These are phyloP conservation scores for Melinaea marsaeus DNA, from an alignment of 2,888 invertebrate genomes.

Conservation along the genomic window DNA sequence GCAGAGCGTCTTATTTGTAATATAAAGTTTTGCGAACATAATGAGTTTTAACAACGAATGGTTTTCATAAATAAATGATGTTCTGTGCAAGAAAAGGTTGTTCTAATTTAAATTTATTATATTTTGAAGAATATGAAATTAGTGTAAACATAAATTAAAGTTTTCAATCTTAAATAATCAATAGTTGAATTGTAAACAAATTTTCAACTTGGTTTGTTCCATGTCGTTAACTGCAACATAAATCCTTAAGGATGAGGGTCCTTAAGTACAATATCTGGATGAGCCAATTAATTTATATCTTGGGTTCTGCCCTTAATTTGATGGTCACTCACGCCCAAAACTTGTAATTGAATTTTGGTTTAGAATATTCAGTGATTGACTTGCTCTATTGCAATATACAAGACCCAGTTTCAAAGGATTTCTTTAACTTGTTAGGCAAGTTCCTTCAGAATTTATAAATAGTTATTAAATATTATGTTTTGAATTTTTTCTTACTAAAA, in stretches of 20 bases:
- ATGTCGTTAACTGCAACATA: slow-evolving; percentile 50
- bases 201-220: slow-evolving; percentile 36
- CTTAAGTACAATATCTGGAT: slow-evolving; percentile 65
- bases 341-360: slow-evolving; percentile 63
- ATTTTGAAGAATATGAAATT: too few relatives aligned
- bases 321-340: slow-evolving; percentile 70
- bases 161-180: neutral
- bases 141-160: neutral
- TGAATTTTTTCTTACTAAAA: too few relatives aligned
- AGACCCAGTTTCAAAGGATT: slow-evolving; percentile 35
- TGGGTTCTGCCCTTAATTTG: slow-evolving; percentile 64
- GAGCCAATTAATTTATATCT: slow-evolving; percentile 72
- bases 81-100: too few relatives aligned
- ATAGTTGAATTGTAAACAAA: slow-evolving; percentile 29
- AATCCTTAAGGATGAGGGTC: slow-evolving; percentile 67
- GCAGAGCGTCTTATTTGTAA: neutral
- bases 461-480: neutral
- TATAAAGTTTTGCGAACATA: too few relatives aligned
- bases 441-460: neutral
- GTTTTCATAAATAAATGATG: too few relatives aligned
- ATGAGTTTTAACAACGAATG: too few relatives aligned
- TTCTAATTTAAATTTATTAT: too few relatives aligned
- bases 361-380: slow-evolving; percentile 56
- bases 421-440: slow-evolving; percentile 8
- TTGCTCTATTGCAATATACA: slow-evolving; percentile 37